Conservation (phyloP, 1,140 invertebrate species). For the Drosophila miranda region DNA sequence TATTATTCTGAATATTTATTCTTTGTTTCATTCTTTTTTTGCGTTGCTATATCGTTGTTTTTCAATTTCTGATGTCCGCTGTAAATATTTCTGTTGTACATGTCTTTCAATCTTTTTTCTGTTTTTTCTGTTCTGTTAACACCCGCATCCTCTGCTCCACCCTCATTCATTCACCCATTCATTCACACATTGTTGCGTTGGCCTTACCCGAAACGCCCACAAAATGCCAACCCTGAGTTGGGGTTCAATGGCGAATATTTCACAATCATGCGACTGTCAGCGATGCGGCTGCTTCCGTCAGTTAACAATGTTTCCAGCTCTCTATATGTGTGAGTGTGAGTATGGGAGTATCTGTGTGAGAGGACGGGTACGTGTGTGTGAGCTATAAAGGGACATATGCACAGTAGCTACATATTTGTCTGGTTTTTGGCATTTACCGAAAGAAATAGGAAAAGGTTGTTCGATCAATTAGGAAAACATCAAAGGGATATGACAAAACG, state of each 20-base stretch:
- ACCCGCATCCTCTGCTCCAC: background rate
- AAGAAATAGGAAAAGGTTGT: constrained; percentile 41
- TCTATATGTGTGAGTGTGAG: constrained; percentile 6
- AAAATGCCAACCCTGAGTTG: constrained; percentile 17
- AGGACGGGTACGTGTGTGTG: constrained; percentile 3
- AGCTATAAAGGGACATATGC: constrained; percentile 48
- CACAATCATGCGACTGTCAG: constrained; percentile 68
- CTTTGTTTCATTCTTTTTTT: constrained; percentile 21
- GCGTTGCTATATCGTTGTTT: constrained; percentile 50
- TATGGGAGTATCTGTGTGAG: constrained; percentile 10
- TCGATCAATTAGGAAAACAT: constrained; percentile 48
- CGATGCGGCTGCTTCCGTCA: constrained; percentile 63
- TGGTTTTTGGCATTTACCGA: constrained; percentile 48
- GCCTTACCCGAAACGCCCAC: constrained; percentile 21
- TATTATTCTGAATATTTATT: constrained; percentile 30
- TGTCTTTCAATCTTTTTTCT: constrained; percentile 18
- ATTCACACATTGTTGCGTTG: constrained; percentile 51
- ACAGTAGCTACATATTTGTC: constrained; percentile 69
- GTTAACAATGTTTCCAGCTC: constrained; percentile 62
- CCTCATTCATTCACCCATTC: constrained; percentile 7
- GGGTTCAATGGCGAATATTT: constrained; percentile 72
- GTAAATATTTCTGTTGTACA: constrained; percentile 63
- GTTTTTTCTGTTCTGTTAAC: background rate
- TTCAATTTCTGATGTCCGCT: constrained; percentile 78
- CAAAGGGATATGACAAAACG: constrained; percentile 18